phyloP scores from a whole-genome alignment of 2,797 vertebrate genomes.

The Champsocephalus esox region DNA sequence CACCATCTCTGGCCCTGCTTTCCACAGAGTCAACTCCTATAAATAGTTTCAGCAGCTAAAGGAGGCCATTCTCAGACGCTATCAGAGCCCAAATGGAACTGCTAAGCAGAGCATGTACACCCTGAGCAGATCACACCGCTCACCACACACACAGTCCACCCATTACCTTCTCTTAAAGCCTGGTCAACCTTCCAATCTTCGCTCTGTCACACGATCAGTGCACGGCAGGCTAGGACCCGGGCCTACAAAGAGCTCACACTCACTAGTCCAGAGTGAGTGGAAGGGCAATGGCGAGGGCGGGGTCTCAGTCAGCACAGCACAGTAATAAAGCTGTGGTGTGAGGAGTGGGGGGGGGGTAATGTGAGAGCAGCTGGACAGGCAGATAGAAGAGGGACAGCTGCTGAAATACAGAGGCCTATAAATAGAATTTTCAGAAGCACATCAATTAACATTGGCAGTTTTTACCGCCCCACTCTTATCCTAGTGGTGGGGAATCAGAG shows the following conservation, averaged over 20 bases:
- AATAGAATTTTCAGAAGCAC: constrained; percentile 71
- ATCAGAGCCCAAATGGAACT: constrained; percentile 70
- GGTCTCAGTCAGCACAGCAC: constrained; percentile 54
- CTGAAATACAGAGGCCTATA: constrained; percentile 70
- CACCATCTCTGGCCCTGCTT: constrained; percentile 66
- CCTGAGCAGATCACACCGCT: constrained; percentile 51
- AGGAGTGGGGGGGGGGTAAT: constrained; percentile 53
- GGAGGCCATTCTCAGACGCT: constrained; percentile 75
- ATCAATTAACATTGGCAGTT: constrained; percentile 57
- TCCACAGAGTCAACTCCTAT: constrained; percentile 76
- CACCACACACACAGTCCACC: constrained; percentile 60
- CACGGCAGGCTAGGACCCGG: constrained; percentile 46
- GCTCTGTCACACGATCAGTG: constrained; percentile 55
- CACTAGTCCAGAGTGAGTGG: constrained; percentile 54
- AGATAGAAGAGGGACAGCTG: constrained; percentile 77
- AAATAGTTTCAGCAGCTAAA: constrained; percentile 80
- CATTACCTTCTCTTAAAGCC: constrained; percentile 80
- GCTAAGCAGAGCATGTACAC: constrained; percentile 70
- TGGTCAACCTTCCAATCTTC: constrained; percentile 77
- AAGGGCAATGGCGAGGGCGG: constrained; percentile 54
- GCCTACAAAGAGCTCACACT: constrained; percentile 49
- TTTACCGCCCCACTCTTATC: constrained; percentile 31
- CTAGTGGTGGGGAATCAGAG: constrained; percentile 31
- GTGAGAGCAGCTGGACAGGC: constrained; percentile 63
- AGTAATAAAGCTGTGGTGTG: constrained; percentile 47